Base-by-base conservation (phyloP, 2,113 vertebrate genomes). In the Malaclemys terrapin region DNA sequence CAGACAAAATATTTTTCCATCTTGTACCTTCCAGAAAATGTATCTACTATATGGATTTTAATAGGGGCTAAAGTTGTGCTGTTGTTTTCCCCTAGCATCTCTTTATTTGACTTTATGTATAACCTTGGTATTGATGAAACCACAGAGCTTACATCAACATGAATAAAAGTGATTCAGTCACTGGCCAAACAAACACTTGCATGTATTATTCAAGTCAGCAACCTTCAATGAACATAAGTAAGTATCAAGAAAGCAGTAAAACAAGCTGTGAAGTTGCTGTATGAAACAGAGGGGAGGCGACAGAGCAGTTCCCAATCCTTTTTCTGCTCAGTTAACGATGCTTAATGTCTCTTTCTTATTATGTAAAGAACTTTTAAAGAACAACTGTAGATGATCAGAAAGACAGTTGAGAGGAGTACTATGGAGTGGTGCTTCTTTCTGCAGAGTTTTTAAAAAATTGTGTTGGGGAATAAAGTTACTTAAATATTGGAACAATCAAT, bases 1-100 rank as follows among this genome's bases (percentile, higher is more conserved):
- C 88, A 93, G 90, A 80, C 4, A 2, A 80, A 72, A 75, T 82
- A 76, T 91, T 93, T 82, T 82, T 69, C 89, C 35, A 45, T 80
- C 88, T 80, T 19, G 10, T 93, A 87, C 17, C 84, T 75, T 90
- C 35, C 75, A 57, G 59, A 81, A 82, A 93, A 72, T 17, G n/a
- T 42, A 62, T 42, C 17, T 80, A 62, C 6, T 20, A 45, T 80
- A 12, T 89, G 17, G 2, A 57, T 92, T 94, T 72, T 20, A 72
- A 72, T 38, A 72, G n/a, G 59, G 65, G 19, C n/a, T 20, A 72
- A 72, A 38, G 35, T 72, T 72, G 65, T 72, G 19, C 65, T 38
- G 5, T 22, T 69, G 35, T 72, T 72, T 72, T 86, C 42, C 56
- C 84, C 27, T 78, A 78, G 31, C 84, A 65, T 38, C 1, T 76